These are phyloP conservation scores for Leptura quadrifasciata DNA, from an alignment of 2,888 invertebrate genomes.

Conservation along the genomic window DNA sequence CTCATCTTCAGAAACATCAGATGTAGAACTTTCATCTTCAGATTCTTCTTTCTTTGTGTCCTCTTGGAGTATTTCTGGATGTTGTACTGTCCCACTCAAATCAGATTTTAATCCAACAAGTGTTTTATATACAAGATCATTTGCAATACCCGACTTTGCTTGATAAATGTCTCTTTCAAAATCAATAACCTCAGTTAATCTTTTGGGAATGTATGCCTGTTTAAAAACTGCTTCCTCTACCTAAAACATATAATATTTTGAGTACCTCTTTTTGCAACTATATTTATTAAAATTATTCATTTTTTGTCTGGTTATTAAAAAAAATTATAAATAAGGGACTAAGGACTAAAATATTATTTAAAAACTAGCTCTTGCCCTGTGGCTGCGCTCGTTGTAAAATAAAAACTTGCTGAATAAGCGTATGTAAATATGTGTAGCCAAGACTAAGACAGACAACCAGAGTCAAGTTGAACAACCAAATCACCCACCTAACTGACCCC, in stretches of 20 bases:
- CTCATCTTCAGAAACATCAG: constrained; percentile 65
- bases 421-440: too few species aligned
- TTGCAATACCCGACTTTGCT: constrained; percentile 83
- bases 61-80: constrained; percentile 80
- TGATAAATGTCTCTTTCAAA: constrained; percentile 90
- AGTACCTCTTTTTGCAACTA: too few species aligned
- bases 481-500: too few species aligned
- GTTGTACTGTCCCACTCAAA: constrained; percentile 82
- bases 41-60: constrained; percentile 52
- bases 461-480: too few species aligned
- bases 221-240: constrained; percentile 96
- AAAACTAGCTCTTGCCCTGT: too few species aligned
- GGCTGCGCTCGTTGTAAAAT: too few species aligned
- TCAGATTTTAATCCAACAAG: constrained; percentile 89
- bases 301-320: too few species aligned
- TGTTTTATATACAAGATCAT: constrained; percentile 89
- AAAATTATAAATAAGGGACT: too few species aligned
- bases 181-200: constrained; percentile 91
- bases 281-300: too few species aligned
- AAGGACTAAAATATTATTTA: too few species aligned
- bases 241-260: constrained; percentile 56
- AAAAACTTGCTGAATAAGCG: too few species aligned
- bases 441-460: too few species aligned
- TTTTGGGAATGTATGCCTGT: constrained; percentile 93
- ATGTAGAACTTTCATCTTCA: constrained; percentile 65